Evolutionary conservation across 2,113 vertebrate genomes (phyloP), one percentile per base, ranked within the genome.

Genomic region (Tetraodon nigroviridis): DNA sequence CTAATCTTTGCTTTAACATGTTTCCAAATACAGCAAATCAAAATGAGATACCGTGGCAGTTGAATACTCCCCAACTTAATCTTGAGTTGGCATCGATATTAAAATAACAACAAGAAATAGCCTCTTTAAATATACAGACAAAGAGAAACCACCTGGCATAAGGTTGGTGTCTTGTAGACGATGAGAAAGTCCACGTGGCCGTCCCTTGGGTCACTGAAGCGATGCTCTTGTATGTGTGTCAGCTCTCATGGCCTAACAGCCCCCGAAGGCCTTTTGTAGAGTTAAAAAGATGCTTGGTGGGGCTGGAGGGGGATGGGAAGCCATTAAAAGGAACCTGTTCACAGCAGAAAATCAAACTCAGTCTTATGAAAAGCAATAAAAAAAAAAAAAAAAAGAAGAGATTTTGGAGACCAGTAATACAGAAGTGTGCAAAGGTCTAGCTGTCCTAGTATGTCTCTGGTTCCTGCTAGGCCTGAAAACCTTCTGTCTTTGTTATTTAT

Each of bases 231-330:
- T 71, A 67, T 49, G 56, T 68, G 22, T 73, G 59, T 52, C 61
- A 76, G 54, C 54, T 60, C 54, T 81, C 59, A 60, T 58, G 58
- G 75, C 55, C 72, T 56, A 83, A 75, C 51, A 62, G 59, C 64
- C 73, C 64, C 59, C 22, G 48, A 45, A 73, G 66, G 75, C 58
- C 51, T 18, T 64, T 6, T 62, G 57, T 55, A 41, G 52, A 53
- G 60, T 64, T 67, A 56, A 69, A 45, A 2, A 17, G 15, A 45
- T 45, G 17, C n/a, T 45, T 45, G 44, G 44, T 37, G 32, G 11
- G 11, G 32, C 44, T 37, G 53, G 54, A 4, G 19, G 13, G 49
- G 13, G 10, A 51, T 3, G 19, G 20, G 20, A 51, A 12, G 61
- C 55, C 42, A 37, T 37, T 44, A 44, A 44, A 44, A 44, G 42